A percentile compares a stretch with the other conserved stretches of the same genome.
These are phyloP conservation scores for Mesembrinibis cayennensis DNA, from an alignment of 2,113 vertebrate genomes.

Conservation along the genomic window DNA sequence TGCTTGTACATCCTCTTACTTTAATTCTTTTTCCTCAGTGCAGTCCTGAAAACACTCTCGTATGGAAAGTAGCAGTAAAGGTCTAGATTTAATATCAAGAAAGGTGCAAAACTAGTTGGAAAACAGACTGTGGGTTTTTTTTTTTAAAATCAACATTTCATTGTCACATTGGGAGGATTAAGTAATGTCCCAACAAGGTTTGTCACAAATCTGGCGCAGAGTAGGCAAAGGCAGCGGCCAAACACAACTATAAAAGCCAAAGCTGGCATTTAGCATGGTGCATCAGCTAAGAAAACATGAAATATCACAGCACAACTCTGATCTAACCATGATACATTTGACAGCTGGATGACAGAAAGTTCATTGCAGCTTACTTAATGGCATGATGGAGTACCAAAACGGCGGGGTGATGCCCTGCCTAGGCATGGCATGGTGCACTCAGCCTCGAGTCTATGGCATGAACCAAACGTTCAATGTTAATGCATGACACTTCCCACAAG, in stretches of 20 bases:
- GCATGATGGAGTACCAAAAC: rapidly evolving
- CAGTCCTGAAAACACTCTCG: background rate
- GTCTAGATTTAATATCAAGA: background rate
- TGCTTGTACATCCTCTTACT: background rate
- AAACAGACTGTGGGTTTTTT: background rate
- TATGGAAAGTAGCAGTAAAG: background rate
- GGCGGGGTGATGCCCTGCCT: rapidly evolving
- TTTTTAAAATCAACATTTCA: background rate
- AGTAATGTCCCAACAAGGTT: background rate
- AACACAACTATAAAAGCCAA: background rate
- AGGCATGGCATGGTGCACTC: background rate
- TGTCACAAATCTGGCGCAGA: background rate
- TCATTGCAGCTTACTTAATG: background rate
- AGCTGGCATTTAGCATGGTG: background rate
- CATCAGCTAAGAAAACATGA: background rate
- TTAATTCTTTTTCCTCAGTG: background rate
- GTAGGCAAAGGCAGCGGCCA: background rate
- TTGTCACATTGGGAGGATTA: background rate
- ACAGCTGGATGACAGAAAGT: background rate
- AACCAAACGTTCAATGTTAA: background rate
- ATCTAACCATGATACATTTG: background rate
- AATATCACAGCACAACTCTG: background rate
- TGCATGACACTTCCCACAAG: rapidly evolving
- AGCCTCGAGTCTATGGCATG: background rate
- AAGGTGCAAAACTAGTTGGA: background rate